Conservation (phyloP, 2,797 vertebrate species). For the Trachops cirrhosus region DNA sequence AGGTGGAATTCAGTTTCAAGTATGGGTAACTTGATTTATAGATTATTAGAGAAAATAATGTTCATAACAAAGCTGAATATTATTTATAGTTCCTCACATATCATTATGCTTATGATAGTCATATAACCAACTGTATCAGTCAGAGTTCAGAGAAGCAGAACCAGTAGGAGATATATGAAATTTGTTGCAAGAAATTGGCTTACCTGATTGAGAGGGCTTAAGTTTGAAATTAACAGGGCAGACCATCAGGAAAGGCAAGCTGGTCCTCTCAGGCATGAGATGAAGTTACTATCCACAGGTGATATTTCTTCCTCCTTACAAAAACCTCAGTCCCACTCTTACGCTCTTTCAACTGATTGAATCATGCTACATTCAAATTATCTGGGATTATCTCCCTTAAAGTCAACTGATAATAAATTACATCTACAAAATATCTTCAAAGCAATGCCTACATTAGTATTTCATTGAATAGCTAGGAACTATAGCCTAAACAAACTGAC, state of each 20-base stretch:
- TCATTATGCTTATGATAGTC: neutral
- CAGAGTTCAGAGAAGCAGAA: neutral
- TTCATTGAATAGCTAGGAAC: neutral
- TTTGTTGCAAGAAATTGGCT: neutral
- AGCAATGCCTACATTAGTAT: neutral
- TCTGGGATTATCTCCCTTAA: neutral
- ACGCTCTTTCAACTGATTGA: neutral
- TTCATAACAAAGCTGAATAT: neutral
- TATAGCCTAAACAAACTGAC: neutral
- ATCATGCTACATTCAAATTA: neutral
- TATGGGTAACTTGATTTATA: neutral
- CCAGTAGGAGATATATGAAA: neutral
- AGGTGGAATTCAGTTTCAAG: neutral
- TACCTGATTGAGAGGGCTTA: neutral
- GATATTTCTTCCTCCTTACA: neutral
- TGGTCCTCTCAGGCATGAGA: neutral
- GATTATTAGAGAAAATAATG: neutral
- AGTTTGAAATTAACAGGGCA: neutral
- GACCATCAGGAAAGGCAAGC: neutral
- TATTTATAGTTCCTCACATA: neutral
- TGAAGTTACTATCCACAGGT: neutral
- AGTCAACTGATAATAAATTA: neutral
- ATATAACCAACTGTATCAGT: neutral
- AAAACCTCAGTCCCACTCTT: neutral
- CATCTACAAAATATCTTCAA: neutral